Evolutionary conservation across 2,113 vertebrate genomes (phyloP), one percentile per base, ranked within the genome.

Genomic region (Nibea coibor): DNA sequence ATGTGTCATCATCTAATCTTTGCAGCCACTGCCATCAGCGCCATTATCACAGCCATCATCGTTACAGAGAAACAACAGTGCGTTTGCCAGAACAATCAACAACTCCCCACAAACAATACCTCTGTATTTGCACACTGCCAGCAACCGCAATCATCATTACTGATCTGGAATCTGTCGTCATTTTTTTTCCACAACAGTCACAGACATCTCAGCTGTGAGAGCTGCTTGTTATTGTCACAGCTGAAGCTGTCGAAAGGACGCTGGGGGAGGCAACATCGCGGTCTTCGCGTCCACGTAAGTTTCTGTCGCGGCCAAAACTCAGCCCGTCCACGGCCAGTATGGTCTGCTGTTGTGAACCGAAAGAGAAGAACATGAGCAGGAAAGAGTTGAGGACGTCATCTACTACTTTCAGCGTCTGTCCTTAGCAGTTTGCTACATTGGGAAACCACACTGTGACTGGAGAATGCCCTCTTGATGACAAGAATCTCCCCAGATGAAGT

Each of bases 41-140:
- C 79, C 75, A 84, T 90, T 80, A 90, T 87, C 80, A 80, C 83
- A 85, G 75, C 80, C 81, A 64, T 89, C 75, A 78, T n/a, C n/a
- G 19, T 76, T 43, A 75, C 16, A 3, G 22, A 69, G 80, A 65
- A 81, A 81, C 47, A 71, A 83, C 67, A 51, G 26, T 58, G 69
- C 68, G 56, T 83, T 76, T 81, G 70, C 73, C 76, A 84, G 74
- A 80, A 75, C 78, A 78, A 84, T 83, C 72, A 76, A 61, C 63
- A 70, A 4, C 65, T 66, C 64, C 58, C 58, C 48, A 56, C 78
- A 68, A 88, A 88, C 74, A 81, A 70, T 67, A 86, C 81, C 65
- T 88, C 74, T 73, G 54, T 63, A 72, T 87, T 74, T 82, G 74
- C 66, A 62, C 42, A 54, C 79, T 67, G 77, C 86, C 73, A 81